phyloP scores from a whole-genome alignment of 2,888 invertebrate genomes.

The Pasiphila rectangulata region DNA sequence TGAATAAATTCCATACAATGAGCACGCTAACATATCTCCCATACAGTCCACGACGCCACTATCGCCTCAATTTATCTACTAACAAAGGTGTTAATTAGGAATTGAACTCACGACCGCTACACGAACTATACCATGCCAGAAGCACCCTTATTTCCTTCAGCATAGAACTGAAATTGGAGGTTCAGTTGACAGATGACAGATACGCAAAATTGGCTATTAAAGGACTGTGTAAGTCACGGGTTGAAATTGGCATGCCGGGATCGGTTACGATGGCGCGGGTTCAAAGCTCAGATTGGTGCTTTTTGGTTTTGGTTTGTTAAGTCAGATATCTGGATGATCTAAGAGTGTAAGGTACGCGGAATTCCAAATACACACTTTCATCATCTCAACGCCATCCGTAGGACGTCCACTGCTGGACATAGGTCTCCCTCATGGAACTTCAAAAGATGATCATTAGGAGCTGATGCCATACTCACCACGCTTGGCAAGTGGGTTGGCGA shows the following conservation, averaged over 20 bases:
- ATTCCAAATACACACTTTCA: too few relatives aligned
- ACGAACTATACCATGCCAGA: conserved; percentile 30
- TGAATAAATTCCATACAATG: conserved; percentile 30
- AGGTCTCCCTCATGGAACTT: too few relatives aligned
- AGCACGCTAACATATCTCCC: conserved; percentile 44
- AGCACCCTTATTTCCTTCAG: conserved; percentile 29
- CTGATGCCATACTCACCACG: too few relatives aligned
- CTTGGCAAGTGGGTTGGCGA: too few relatives aligned
- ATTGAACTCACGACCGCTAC: conserved; percentile 75
- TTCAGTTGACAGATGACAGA: conserved; percentile 55
- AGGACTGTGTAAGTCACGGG: conserved; percentile 69
- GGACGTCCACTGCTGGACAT: too few relatives aligned
- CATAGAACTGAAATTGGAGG: conserved; percentile 38
- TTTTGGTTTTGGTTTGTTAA: not conserved
- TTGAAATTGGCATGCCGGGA: conserved; percentile 70
- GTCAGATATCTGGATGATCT: too few relatives aligned
- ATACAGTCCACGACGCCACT: conserved; percentile 47
- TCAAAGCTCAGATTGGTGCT: conserved; percentile 9
- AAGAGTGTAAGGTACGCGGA: too few relatives aligned
- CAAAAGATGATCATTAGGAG: too few relatives aligned
- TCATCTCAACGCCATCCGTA: too few relatives aligned
- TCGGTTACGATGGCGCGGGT: conserved; percentile 51
- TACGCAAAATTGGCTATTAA: conserved; percentile 71
- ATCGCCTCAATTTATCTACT: conserved; percentile 76
- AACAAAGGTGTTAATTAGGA: conserved; percentile 77